These are phyloP conservation scores for Nibea coibor DNA, from an alignment of 2,113 vertebrate genomes.

Conservation along the genomic window DNA sequence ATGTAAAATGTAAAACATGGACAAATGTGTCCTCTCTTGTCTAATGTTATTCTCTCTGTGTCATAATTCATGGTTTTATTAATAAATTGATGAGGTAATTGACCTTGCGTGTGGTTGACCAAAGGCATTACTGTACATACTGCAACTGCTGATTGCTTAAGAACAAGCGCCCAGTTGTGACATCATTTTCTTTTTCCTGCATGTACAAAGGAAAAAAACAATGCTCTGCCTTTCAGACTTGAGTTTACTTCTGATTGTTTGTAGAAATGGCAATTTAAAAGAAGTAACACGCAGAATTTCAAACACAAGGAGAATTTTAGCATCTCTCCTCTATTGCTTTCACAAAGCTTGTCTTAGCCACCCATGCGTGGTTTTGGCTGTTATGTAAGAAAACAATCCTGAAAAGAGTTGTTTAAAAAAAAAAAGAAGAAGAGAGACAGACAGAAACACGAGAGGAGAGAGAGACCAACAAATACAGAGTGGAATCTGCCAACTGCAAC, in stretches of 20 bases:
- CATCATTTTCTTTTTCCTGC: background rate
- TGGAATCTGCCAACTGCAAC: constrained; percentile 81
- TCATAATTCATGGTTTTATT: no score
- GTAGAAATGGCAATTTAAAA: background rate
- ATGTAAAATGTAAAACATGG: no score
- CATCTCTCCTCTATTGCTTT: background rate
- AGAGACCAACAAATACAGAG: constrained; percentile 67
- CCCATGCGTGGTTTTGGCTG: constrained; percentile 5
- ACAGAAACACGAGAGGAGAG: constrained; percentile 8
- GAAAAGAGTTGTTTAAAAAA: background rate
- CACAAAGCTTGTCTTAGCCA: background rate
- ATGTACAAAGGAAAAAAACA: background rate
- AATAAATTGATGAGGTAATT: background rate
- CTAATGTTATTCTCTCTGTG: background rate
- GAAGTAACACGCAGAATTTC: background rate
- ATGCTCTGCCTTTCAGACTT: background rate
- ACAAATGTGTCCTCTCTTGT: background rate
- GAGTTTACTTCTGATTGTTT: background rate
- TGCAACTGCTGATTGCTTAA: no score
- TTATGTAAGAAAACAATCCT: constrained; percentile 36
- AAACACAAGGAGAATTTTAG: constrained; percentile 17
- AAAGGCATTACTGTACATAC: no score
- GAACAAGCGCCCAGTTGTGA: background rate
- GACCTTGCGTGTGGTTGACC: background rate
- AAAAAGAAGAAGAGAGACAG: background rate